Evolutionary conservation across 2,888 invertebrate genomes (phyloP), one percentile per base, ranked within the genome.

Genomic region (Synanthedon tipuliformis): DNA sequence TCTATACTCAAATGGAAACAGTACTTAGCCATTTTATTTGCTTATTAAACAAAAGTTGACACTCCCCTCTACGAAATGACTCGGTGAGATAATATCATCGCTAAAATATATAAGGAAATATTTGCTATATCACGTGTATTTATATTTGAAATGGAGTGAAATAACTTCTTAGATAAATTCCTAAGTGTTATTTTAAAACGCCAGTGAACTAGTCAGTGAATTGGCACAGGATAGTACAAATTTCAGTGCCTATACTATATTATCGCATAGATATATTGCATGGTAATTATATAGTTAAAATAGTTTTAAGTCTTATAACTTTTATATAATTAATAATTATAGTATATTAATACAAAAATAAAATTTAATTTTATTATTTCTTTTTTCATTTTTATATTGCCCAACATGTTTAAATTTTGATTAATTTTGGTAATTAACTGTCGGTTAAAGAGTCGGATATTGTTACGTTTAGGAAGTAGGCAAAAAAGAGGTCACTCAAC

Each of bases 201-300:
- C 27, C 52, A 50, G 41, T 40, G 51, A 53, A 52, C 55, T 55
- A 55, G 55, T 55, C 55, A 53, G 50, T 11, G 50, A 34, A 13
- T 41, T 4, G 53, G 18, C 18, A 50, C 18, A 52, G 10, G 27
- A 40, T 34, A 45, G 50, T 51, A 51, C 48, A 16, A 50, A 49
- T 27, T 27, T 50, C 40, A 52, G 52, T 54, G 54, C 52, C 45
- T 12, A 45, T 12, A 12, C 45, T 12, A 45, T 12, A 12, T 45
- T 34, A 34, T 34, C 8, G 34, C 7, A 45, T 45, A 45, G n/a
- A 45, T 45, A 10, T 41, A 34, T 34, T 45, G 45, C 45, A 45
- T 45, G 45, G 45, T 45, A 45, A 12, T 8, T 45, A 45, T 45
- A 3, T 13, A 45, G n/a, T 11, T 12, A 13, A 34, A 34, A 34